phyloP scores from a whole-genome alignment of 2,113 vertebrate genomes.

The Halichoeres trimaculatus region DNA sequence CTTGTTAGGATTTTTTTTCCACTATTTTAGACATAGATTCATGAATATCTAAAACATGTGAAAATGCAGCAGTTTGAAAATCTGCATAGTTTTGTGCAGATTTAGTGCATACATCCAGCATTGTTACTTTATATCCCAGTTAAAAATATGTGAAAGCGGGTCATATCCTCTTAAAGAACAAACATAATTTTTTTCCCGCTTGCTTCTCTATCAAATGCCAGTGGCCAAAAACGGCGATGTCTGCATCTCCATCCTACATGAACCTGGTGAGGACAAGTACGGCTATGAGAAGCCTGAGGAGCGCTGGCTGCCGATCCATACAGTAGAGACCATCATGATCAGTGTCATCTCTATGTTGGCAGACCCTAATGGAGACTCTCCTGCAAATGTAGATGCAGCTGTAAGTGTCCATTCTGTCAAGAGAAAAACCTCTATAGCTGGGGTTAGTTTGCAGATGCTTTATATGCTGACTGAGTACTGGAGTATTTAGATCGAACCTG shows the following conservation, averaged over 20 bases:
- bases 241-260: constrained; percentile 99
- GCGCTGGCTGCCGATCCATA: constrained; percentile 99
- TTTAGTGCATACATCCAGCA: too few species aligned
- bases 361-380: constrained; percentile 98
- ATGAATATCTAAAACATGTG: too few species aligned
- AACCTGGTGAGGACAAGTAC: constrained; percentile 99
- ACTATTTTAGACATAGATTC: too few species aligned
- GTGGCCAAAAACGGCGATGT: constrained; percentile 99
- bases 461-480: too few species aligned
- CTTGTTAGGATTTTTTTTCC: too few species aligned
- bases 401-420: constrained; percentile 80
- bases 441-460: neutral
- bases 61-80: too few species aligned
- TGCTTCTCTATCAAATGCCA: constrained; percentile 70
- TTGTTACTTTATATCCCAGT: too few species aligned
- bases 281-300: constrained; percentile 99
- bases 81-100: too few species aligned
- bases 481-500: too few species aligned
- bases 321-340: constrained; percentile 99
- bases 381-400: constrained; percentile 98
- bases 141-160: too few species aligned
- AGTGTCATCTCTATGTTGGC: constrained; percentile 99
- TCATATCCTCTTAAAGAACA: neutral
- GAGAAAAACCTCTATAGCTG: constrained; percentile 24
- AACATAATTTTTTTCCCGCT: neutral